Percentiles rank a stretch among this genome's conserved stretches.
Evolutionary conservation across 2,888 invertebrate genomes (phyloP).

Genomic region (Clivina fossor): DNA sequence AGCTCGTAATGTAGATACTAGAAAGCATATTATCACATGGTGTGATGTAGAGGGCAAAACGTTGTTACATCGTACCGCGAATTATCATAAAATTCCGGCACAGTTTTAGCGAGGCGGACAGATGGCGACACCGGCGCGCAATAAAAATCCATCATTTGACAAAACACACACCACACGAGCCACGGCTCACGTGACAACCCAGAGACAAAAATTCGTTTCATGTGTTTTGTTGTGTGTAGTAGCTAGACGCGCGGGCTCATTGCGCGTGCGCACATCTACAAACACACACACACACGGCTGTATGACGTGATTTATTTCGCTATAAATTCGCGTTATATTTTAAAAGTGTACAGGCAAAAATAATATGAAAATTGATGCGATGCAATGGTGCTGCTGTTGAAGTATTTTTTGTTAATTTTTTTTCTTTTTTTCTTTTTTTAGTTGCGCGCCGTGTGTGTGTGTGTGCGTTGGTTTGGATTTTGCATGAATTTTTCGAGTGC

Average conservation of each 20-base stretch:
- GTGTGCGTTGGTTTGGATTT: conserved; percentile 23
- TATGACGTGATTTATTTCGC: conserved; percentile 50
- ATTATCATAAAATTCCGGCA: conserved; percentile 22
- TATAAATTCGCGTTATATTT: conserved; percentile 50
- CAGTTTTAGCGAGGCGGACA: conserved; percentile 28
- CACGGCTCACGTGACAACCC: conserved; percentile 48
- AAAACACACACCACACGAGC: conserved; percentile 48
- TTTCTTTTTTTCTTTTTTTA: conserved; percentile 21
- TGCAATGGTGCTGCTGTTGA: conserved; percentile 24
- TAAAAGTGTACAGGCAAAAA: conserved; percentile 35
- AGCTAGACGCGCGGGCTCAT: not conserved
- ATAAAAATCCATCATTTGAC: conserved; percentile 54
- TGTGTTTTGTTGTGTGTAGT: not conserved
- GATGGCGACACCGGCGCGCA: conserved; percentile 41
- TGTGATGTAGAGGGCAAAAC: not conserved
- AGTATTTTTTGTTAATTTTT: conserved; percentile 33
- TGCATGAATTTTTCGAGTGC: conserved; percentile 34
- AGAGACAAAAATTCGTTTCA: conserved; percentile 30
- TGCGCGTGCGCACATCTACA: conserved; percentile 1
- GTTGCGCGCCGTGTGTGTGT: not conserved
- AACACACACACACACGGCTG: conserved; percentile 14
- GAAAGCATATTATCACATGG: conserved; percentile 2
- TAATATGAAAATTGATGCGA: conserved; percentile 35
- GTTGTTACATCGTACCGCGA: too few relatives aligned
- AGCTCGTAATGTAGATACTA: conserved; percentile 5